These are phyloP conservation scores for Drosophila lacertosa DNA, from an alignment of 1,140 invertebrate species.

Conservation along the genomic window DNA sequence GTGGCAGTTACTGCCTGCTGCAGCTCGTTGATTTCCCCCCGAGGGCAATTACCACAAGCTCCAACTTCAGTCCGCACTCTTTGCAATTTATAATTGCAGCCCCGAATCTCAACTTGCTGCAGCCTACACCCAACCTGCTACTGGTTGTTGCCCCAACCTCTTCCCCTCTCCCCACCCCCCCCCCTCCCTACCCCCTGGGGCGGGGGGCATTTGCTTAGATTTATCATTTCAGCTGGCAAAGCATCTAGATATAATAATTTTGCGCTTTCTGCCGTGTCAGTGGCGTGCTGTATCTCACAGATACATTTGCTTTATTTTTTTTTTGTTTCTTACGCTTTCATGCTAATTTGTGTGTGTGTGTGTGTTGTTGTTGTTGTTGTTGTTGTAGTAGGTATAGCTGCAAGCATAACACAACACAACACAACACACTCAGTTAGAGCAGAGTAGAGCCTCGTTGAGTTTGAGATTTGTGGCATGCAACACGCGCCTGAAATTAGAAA, in stretches of 20 bases:
- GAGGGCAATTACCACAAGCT: slow-evolving; percentile 42
- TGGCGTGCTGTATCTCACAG: slow-evolving; percentile 28
- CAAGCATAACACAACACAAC: slow-evolving; percentile 1
- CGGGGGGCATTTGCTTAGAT: slow-evolving; percentile 47
- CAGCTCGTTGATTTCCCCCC: slow-evolving; percentile 48
- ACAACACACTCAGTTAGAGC: slow-evolving; percentile 6
- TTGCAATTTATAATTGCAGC: slow-evolving; percentile 54
- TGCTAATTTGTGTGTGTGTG: slow-evolving; percentile 46
- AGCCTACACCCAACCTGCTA: slow-evolving; percentile 40
- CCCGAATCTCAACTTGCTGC: slow-evolving; percentile 40
- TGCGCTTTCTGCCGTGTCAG: slow-evolving; percentile 24
- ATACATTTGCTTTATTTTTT: too few species aligned
- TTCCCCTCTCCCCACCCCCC: not conserved
- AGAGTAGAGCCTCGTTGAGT: slow-evolving; percentile 29
- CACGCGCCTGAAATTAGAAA: slow-evolving; percentile 67
- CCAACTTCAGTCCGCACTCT: slow-evolving; percentile 17
- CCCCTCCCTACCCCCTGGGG: too few species aligned
- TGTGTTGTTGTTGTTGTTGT: slow-evolving; percentile 8
- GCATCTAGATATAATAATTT: slow-evolving; percentile 57
- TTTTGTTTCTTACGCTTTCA: slow-evolving; percentile 59
- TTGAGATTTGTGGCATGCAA: slow-evolving; percentile 62
- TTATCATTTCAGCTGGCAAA: slow-evolving; percentile 58
- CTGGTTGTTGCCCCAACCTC: slow-evolving; percentile 19
- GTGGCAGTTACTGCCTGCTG: slow-evolving; percentile 13
- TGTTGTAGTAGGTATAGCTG: slow-evolving; percentile 15